Conservation (phyloP, 2,797 vertebrate species). For the Alectoris magna region DNA sequence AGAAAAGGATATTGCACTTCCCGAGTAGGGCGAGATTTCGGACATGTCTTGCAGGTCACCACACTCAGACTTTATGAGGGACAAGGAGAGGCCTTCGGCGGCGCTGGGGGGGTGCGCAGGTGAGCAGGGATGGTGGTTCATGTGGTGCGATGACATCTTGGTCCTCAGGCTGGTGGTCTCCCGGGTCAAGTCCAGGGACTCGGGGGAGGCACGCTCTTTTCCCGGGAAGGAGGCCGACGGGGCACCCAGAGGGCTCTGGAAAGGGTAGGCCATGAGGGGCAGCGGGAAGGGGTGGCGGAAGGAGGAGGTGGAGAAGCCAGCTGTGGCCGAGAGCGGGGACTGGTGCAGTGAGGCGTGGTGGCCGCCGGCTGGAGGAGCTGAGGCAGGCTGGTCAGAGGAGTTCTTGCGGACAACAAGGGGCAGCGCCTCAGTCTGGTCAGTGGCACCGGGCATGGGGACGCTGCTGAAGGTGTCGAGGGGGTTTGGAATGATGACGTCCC, state of each 20-base stretch:
- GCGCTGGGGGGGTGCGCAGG: conserved; percentile 92
- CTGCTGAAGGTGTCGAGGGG: conserved; percentile 92
- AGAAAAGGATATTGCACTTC: conserved; percentile 98
- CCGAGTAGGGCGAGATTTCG: conserved; percentile 96
- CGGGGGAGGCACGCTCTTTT: conserved; percentile 93
- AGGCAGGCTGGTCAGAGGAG: conserved; percentile 90
- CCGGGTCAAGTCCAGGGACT: conserved; percentile 96
- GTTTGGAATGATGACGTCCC: conserved; percentile 97
- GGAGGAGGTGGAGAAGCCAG: conserved; percentile 93
- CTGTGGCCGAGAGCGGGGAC: conserved; percentile 92
- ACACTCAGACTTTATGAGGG: conserved; percentile 97
- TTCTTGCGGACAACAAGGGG: conserved; percentile 96
- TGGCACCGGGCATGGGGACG: conserved; percentile 87
- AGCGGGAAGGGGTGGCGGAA: conserved; percentile 96
- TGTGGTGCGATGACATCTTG: conserved; percentile 96
- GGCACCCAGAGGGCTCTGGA: conserved; percentile 91
- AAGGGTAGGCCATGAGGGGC: conserved; percentile 96
- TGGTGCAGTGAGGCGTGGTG: conserved; percentile 94
- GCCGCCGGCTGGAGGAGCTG: conserved; percentile 87
- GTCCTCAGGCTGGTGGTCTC: conserved; percentile 96
- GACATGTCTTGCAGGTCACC: conserved; percentile 98
- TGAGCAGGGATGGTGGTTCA: conserved; percentile 94
- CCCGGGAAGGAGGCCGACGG: conserved; percentile 90
- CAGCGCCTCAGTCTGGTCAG: conserved; percentile 96
- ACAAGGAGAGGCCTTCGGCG: conserved; percentile 92